phyloP scores from a whole-genome alignment of 2,888 invertebrate genomes.

The Eurytoma californica region DNA sequence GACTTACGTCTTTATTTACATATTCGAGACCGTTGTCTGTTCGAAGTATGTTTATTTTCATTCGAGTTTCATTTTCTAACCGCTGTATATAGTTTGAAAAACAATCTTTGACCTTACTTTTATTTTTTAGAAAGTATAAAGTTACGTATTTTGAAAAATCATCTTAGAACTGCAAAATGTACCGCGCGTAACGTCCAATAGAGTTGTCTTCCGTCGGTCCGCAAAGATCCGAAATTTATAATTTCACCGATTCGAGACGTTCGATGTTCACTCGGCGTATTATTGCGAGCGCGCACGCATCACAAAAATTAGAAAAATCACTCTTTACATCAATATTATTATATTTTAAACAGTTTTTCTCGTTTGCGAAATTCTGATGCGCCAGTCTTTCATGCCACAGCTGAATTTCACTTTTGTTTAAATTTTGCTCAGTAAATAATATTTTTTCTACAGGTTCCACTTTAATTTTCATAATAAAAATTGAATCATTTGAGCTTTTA shows the following conservation, averaged over 20 bases:
- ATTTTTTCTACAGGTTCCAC: background rate
- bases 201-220: conserved; percentile 39
- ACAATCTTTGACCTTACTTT: conserved; percentile 44
- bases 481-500: background rate
- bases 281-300: conserved; percentile 29
- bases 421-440: background rate
- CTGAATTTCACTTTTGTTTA: conserved; percentile 23
- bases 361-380: conserved; percentile 28
- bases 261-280: background rate
- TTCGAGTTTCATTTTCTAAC: conserved; percentile 39
- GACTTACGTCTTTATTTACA: conserved; percentile 32
- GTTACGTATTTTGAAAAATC: conserved; percentile 29
- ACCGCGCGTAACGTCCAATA: background rate
- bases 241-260: conserved; percentile 10
- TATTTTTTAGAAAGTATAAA: conserved; percentile 53
- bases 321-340: conserved; percentile 21
- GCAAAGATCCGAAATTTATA: conserved; percentile 29
- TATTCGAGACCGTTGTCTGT: conserved; percentile 52
- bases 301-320: conserved; percentile 3
- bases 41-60: conserved; percentile 40
- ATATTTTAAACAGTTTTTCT: conserved; percentile 15
- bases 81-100: conserved; percentile 48
- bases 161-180: conserved; percentile 32
- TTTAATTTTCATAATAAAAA: conserved; percentile 41
- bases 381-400: conserved; percentile 40